Evolutionary conservation across 2,888 invertebrate species (phyloP), one percentile per base, ranked within the genome.

Genomic region (Drosophila anomelani): DNA sequence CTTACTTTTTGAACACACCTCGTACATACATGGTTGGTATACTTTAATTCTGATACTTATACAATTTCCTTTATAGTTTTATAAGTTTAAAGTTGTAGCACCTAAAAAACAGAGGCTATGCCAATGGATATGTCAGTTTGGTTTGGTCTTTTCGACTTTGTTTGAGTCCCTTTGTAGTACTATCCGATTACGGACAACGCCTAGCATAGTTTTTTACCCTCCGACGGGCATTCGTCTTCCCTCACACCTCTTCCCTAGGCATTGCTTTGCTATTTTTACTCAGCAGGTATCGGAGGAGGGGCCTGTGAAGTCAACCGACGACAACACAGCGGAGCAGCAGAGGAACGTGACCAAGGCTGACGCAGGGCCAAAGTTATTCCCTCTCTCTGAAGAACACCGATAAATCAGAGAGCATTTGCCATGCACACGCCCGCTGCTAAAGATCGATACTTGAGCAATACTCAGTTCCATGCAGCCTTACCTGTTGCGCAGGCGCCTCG

Each of bases 321-420:
- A 29, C 51, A 41, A 23, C 51, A 5, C 51, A 4, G 26, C 9
- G 1, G 43, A 34, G 41, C 51, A 4, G 26, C 9, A 3, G 51
- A 34, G 41, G 53, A 81, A 81, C 81, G 85, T 81, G 81, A 85
- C 85, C 85, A 85, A 82, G 75, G 76, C 73, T 54, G 32, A 57
- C 43, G 44, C 85, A 72, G 80, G 72, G 73, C 73, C 58, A n/a
- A 51, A 51, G 46, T 63, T 39, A 47, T 53, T 60, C 62, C 69
- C 68, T 61, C 84, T 78, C 84, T 78, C 84, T 83, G 68, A 66
- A 81, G 77, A 64, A 75, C 76, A 78, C 75, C 79, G 75, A 84
- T 84, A 84, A 84, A 84, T 84, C 86, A 86, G 79, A 62, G 43
- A 81, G 81, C 84, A 84, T 84, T 84, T 81, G 84, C 83, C 86